Evolutionary conservation across 2,113 vertebrate genomes (phyloP), one percentile per base, ranked within the genome.

Genomic region (Xenopus borealis): DNA sequence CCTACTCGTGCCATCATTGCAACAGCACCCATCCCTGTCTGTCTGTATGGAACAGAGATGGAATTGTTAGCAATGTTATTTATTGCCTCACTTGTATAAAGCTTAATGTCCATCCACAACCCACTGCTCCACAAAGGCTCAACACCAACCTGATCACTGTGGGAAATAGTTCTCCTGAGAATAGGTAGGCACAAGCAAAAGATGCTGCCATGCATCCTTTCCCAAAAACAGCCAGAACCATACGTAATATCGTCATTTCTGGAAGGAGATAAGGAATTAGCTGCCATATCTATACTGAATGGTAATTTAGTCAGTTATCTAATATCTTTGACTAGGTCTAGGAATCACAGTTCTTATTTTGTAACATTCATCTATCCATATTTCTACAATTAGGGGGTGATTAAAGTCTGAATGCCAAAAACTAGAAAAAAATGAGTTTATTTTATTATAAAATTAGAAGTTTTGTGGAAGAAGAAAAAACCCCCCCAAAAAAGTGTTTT

Each of bases 21-120:
- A 4, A 84, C 89, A 58, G 88, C 82, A 2, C 93, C 93, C 91
- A 94, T 84, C 40, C 92, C 91, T 0, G 83, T 95, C 84, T 95
- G 93, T 80, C 94, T 95, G 84, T 0, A 33, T 19, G 44, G 64
- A 13, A 23, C 46, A 20, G 11, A 19, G 2, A 55, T 19, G 64
- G 20, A 16, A 7, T 62, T 13, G 52, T n/a, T 69, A 47, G 17
- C 45, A 63, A 10, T 46, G 0, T 46, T 17, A 62, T n/a, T 19
- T 61, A 40, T 12, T 10, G 20, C 1, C 58, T 10, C 10, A 3
- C 10, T 19, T 23, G 46, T 17, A 23, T 13, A 19, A 20, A 27
- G 18, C 18, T 12, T 13, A 2, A 62, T 7, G 3, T 12, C 12
- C 6, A 62, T 10, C 8, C 59, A 19, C 14, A 12, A 27, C n/a